phyloP scores from a whole-genome alignment of 2,888 invertebrate genomes.

The Microplitis manilae region DNA sequence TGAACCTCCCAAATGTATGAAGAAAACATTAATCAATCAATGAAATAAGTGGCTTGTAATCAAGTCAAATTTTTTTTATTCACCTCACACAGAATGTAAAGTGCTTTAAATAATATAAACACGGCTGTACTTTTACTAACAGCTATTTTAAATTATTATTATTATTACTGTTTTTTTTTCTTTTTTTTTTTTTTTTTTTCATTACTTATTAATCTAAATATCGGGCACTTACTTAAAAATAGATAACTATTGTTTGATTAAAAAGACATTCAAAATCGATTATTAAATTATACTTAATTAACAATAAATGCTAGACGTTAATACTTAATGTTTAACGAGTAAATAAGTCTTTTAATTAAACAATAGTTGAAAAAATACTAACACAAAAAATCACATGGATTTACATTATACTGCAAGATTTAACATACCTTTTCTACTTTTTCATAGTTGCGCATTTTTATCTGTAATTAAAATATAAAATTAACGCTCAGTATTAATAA shows the following conservation, averaged over 20 bases:
- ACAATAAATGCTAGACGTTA: constrained; percentile 6
- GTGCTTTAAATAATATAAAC: constrained; percentile 66
- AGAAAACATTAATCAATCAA: constrained; percentile 67
- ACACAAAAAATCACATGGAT: constrained; percentile 49
- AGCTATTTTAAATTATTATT: constrained; percentile 48
- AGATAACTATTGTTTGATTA: constrained; percentile 55
- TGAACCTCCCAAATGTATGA: constrained; percentile 69
- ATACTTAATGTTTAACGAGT: constrained; percentile 44
- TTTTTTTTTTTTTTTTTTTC: constrained; percentile 27
- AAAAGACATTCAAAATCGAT: constrained; percentile 38
- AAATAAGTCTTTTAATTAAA: constrained; percentile 50
- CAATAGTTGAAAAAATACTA: constrained; percentile 49
- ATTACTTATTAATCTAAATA: constrained; percentile 50
- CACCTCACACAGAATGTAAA: constrained; percentile 68
- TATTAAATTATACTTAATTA: not conserved
- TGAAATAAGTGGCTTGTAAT: constrained; percentile 68
- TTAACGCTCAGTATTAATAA: constrained; percentile 12
- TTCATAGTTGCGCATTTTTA: constrained; percentile 97
- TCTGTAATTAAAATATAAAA: constrained; percentile 78
- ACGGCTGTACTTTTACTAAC: constrained; percentile 50
- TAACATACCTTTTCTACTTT: constrained; percentile 96
- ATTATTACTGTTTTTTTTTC: constrained; percentile 22
- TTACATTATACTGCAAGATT: constrained; percentile 57
- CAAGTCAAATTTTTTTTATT: constrained; percentile 69
- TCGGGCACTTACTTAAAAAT: constrained; percentile 32